Evolutionary conservation across 2,797 vertebrate species (phyloP).

Genomic region (Glyptemys insculpta): DNA sequence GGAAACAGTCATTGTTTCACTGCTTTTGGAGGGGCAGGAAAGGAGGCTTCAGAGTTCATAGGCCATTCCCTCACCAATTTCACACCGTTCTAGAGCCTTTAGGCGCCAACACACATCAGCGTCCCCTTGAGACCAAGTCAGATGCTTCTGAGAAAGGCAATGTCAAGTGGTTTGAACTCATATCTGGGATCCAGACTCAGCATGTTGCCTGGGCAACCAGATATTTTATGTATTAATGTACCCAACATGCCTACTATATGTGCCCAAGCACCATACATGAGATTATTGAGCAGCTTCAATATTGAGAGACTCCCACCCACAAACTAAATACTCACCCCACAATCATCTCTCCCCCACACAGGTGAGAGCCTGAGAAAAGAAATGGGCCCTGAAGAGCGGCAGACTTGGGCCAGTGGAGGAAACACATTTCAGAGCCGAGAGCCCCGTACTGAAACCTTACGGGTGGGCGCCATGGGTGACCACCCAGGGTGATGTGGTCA

Average conservation of each 20-base stretch:
- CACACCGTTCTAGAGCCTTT: neutral
- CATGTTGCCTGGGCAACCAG: accelerated
- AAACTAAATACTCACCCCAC: neutral
- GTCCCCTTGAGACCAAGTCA: neutral
- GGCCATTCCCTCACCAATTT: neutral
- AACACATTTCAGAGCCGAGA: neutral
- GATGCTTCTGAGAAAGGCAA: neutral
- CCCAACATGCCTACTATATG: accelerated
- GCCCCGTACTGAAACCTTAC: neutral
- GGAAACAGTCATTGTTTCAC: neutral
- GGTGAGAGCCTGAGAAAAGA: neutral
- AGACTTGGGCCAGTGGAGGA: accelerated
- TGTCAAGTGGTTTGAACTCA: accelerated
- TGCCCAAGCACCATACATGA: accelerated
- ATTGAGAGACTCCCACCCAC: accelerated
- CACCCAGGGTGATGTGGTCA: neutral
- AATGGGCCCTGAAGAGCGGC: neutral
- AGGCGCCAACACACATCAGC: accelerated
- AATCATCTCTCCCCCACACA: accelerated
- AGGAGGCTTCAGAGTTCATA: neutral
- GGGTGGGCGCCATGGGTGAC: too few species aligned
- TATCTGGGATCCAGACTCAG: accelerated
- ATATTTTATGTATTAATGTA: accelerated
- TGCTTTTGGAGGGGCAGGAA: neutral
- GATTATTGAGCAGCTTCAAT: neutral